phyloP scores from a whole-genome alignment of 2,797 vertebrate genomes.

The Borostomias antarcticus region DNA sequence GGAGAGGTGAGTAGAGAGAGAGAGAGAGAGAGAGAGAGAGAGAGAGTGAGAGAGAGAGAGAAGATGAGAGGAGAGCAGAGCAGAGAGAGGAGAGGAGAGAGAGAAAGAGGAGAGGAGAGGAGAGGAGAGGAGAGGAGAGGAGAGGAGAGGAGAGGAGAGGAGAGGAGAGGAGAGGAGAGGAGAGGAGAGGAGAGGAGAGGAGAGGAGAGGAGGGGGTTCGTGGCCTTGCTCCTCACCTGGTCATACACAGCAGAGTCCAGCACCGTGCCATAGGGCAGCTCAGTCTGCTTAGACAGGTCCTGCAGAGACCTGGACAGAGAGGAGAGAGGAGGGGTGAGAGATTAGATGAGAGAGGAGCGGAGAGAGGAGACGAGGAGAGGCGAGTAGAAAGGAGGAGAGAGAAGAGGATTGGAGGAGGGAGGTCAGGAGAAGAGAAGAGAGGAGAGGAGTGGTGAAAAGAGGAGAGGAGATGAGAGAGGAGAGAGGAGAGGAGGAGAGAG shows the following conservation, averaged over 20 bases:
- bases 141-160: too few relatives aligned
- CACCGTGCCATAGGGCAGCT: slow-evolving; percentile 95
- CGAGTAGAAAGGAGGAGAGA: background rate
- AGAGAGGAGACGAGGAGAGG: background rate
- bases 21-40: too few relatives aligned
- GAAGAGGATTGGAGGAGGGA: too few relatives aligned
- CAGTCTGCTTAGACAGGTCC: slow-evolving; percentile 96
- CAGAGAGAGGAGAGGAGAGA: background rate
- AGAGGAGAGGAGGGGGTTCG: slow-evolving; percentile 94
- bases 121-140: too few relatives aligned
- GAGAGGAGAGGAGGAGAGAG: background rate
- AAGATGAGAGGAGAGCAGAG: too few relatives aligned
- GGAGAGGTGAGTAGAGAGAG: too few relatives aligned
- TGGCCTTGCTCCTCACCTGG: slow-evolving; percentile 91
- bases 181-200: background rate
- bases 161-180: too few relatives aligned
- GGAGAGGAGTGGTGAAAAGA: background rate
- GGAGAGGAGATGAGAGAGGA: background rate
- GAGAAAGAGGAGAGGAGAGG: background rate
- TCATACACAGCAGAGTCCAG: slow-evolving; percentile 96
- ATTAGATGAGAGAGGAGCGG: background rate
- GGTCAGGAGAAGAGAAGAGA: background rate
- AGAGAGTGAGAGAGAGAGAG: too few relatives aligned
- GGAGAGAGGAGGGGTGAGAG: background rate
- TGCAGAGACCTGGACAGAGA: slow-evolving; percentile 86